A percentile compares a stretch with the other conserved stretches of the same genome.
Evolutionary conservation across 1,140 invertebrate species (phyloP).

Genomic region (Pogonomyrmex barbatus): DNA sequence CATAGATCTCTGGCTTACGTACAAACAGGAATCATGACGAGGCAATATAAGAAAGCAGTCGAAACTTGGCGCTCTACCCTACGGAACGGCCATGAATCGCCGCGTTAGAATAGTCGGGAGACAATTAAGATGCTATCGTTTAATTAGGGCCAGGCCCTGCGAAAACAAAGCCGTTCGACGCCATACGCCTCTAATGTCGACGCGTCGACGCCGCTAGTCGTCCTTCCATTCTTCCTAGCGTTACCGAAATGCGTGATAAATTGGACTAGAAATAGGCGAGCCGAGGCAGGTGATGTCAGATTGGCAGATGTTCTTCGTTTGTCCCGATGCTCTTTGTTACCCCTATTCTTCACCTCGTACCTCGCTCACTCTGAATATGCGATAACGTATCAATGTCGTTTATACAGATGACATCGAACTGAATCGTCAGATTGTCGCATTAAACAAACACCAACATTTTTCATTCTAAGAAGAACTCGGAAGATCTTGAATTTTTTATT

Average conservation of each 20-base stretch:
- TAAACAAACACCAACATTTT: conserved; percentile 13
- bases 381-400: conserved; percentile 47
- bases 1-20: background rate
- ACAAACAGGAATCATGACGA: conserved; percentile 28
- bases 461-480: background rate
- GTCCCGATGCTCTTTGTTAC: conserved; percentile 61
- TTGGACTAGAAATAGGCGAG: conserved; percentile 81
- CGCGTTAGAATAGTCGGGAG: conserved; percentile 74
- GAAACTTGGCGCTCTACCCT: conserved; percentile 51
- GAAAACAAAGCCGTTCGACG: conserved; percentile 70
- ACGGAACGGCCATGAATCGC: conserved; percentile 68
- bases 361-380: background rate
- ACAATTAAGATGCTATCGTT: conserved; percentile 82
- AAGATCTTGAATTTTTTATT: background rate
- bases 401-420: background rate
- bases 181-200: conserved; percentile 59
- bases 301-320: conserved; percentile 82
- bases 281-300: conserved; percentile 80
- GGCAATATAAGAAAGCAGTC: conserved; percentile 31
- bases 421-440: conserved; percentile 4
- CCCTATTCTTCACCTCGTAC: conserved; percentile 45
- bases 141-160: conserved; percentile 79
- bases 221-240: conserved; percentile 58
- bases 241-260: conserved; percentile 76
- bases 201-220: conserved; percentile 56